Base-by-base conservation (phyloP, 2,888 invertebrate species). In the Ptychoptera albimana region DNA sequence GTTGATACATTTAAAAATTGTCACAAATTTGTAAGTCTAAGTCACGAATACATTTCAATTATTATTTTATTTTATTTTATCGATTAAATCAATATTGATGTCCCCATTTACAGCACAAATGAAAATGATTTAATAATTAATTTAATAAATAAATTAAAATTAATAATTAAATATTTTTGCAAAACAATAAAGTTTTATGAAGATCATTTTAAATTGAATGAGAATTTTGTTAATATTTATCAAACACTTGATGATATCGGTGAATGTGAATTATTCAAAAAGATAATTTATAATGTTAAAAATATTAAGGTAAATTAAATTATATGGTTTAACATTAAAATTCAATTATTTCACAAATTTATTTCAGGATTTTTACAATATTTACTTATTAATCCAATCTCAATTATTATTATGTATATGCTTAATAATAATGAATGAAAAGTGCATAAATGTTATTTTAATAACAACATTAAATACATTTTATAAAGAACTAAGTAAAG, bases 311-410 rank as follows among this genome's bases (percentile, higher is more conserved):
- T 43, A 13, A 43, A 37, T n/a, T 37, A 37, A 43, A 29, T n/a
- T 6, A 8, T n/a, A n/a, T n/a, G n/a, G n/a, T n/a, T n/a, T n/a
- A 42, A 42, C 8, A 29, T 36, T 35, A 11, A 16, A 2, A 42
- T n/a, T n/a, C n/a, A 9, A 35, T 31, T 15, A 11, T 32, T n/a
- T 2, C 11, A 9, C n/a, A 30, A 6, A 30, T 29, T 10, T 6
- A 11, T 48, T 48, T 8, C 49, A 65, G 64, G 62, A 62, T 44
- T 64, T 65, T 44, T 62, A 64, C 51, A 65, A 65, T 46, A 64
- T 65, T 29, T 65, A 63, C 44, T 60, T 63, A 16, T 65, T 64
- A 46, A 61, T 64, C 36, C 65, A 65, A 50, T 64, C 64, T 8
- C 64, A 65, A 50, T 63, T 60, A 47, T 49, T 65, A 30, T 46